Conservation (phyloP, 30 jellyfish, hydroid and myxozoan genomes). For the Catostylus mosaicus region DNA sequence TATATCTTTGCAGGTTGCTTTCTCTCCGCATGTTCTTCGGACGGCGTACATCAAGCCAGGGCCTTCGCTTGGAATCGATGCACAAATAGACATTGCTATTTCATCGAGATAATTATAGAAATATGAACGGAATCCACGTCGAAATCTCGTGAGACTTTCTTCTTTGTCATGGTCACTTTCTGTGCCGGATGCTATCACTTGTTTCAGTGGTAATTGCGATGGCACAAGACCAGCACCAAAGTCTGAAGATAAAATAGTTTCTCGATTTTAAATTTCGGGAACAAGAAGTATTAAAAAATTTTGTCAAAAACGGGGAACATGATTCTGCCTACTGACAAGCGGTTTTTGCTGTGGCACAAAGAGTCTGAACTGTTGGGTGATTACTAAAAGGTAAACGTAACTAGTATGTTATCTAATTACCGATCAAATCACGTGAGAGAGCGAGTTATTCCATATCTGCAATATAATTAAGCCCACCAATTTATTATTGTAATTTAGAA, state of each 20-base stretch:
- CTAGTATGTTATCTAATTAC: too few species aligned
- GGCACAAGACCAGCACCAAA: constrained; percentile 56
- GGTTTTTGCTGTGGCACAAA: too few species aligned
- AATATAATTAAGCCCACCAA: too few species aligned
- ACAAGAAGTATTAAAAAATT: too few species aligned
- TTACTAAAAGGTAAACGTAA: too few species aligned
- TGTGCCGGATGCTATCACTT: constrained; percentile 32
- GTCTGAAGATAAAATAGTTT: constrained; percentile 6
- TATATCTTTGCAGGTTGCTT: constrained; percentile 95
- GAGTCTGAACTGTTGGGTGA: too few species aligned
- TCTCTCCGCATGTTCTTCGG: constrained; percentile 99
- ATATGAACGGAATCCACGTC: constrained; percentile 99
- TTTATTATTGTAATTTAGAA: too few species aligned
- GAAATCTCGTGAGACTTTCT: constrained; percentile 48
- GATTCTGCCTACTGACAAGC: too few species aligned
- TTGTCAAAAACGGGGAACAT: too few species aligned
- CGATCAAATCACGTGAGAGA: too few species aligned
- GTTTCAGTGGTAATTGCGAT: constrained; percentile 61
- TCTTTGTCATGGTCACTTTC: constrained; percentile 26
- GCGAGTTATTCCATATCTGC: too few species aligned
- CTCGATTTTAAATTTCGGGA: too few species aligned
- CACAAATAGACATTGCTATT: constrained; percentile 99
- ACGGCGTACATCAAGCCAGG: constrained; percentile 99
- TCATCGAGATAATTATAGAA: constrained; percentile 97
- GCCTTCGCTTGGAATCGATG: constrained; percentile 99